Base-by-base conservation (phyloP, 2,797 vertebrate species). In the Anolis apletophallus region DNA sequence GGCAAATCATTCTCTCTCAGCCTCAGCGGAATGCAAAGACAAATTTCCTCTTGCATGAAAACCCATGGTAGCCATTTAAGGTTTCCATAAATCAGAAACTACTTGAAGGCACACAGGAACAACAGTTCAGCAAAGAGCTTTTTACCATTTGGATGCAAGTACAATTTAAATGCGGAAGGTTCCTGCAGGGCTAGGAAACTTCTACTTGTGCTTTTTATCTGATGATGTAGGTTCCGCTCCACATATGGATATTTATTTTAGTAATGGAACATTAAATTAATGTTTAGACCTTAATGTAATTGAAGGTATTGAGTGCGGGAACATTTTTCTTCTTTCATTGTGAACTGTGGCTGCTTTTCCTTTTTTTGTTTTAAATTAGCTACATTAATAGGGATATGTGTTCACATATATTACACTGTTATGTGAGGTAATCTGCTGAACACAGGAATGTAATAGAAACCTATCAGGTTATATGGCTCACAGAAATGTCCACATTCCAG, bases 341-440 rank as follows among this genome's bases (percentile, higher is more conserved):
- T 17, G 34, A 26, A 12, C 46, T 26, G 5, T 29, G 5, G 21
- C 16, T 57, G 9, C 14, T 32, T 36, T n/a, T 59, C 26, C n/a
- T n/a, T 64, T 23, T 10, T 64, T 64, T 29, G 61, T 64, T 50
- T 19, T 77, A 26, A 16, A 32, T 74, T 19, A 5, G 29, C 3
- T 61, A 23, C 55, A 14, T 80, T 34, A 77, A 69, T 64, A 40
- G 17, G 14, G 40, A 29, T 73, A 90, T 77, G 88, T 87, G 80
- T 83, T 86, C 80, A 64, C 88, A 89, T 17, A 52, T 64, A 0
- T 84, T 64, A 90, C 90, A 93, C 89, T 91, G 87, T 89, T 85
- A 87, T 88, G 89, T 84, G 75, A 80, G 86, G 80, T 93, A 88
- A 85, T 81, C 88, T 93, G 86, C 90, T 92, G 94, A 92, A 89